Conservation (phyloP, 1,140 invertebrate genomes). For the Pentalonia nigronervosa region DNA sequence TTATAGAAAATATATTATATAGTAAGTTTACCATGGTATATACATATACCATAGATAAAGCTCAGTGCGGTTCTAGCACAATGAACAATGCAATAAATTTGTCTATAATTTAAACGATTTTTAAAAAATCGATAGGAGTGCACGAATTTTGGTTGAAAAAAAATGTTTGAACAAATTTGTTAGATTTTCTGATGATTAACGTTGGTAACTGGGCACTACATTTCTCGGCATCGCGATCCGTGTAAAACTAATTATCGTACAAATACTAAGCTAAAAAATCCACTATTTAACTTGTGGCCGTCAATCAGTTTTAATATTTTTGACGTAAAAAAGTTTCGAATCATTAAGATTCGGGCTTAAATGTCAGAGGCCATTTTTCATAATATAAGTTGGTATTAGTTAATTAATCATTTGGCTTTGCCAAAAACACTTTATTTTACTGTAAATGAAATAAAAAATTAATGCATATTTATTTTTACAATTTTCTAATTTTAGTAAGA, state of each 20-base stretch:
- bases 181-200: not conserved
- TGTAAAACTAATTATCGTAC: not conserved
- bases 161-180: not conserved
- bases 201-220: not conserved
- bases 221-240: not conserved
- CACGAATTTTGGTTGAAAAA: not conserved
- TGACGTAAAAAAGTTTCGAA: slow-evolving; percentile 41
- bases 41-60: not conserved
- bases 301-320: not conserved
- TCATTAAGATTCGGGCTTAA: slow-evolving; percentile 25
- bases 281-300: not conserved
- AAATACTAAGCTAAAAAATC: not conserved
- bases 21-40: too few relatives aligned
- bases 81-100: not conserved
- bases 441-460: slow-evolving; percentile 31
- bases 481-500: slow-evolving; percentile 29
- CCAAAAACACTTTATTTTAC: slow-evolving; percentile 20
- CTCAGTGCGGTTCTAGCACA: not conserved
- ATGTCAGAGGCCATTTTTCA: slow-evolving; percentile 39
- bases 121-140: not conserved
- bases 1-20: too few relatives aligned
- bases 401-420: slow-evolving; percentile 39
- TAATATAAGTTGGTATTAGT: slow-evolving; percentile 35
- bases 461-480: slow-evolving; percentile 1
- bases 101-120: not conserved